Evolutionary conservation across 2,113 vertebrate species (phyloP).

Genomic region (Poeciliopsis turrubarensis): DNA sequence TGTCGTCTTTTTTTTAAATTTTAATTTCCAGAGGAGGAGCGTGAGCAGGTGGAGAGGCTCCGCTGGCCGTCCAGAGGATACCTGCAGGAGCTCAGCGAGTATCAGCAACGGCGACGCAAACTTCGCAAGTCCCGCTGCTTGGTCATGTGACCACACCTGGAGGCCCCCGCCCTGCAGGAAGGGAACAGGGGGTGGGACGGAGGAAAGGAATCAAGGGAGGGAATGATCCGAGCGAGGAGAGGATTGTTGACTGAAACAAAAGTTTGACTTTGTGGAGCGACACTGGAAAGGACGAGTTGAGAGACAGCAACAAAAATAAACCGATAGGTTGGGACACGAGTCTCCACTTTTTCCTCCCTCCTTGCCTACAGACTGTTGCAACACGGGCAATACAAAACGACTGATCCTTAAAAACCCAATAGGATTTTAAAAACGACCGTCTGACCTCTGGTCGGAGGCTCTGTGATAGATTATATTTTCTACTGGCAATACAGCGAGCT

Average conservation of each 20-base stretch:
- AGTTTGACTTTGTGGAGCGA: slow-evolving; percentile 7
- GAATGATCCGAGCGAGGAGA: not conserved
- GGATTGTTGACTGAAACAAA: not conserved
- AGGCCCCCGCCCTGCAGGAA: slow-evolving; percentile 32
- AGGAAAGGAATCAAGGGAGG: slow-evolving; percentile 1
- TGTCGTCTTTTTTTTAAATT: slow-evolving; percentile 16
- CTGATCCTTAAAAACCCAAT: slow-evolving; percentile 26
- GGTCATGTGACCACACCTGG: slow-evolving; percentile 84
- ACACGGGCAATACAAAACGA: slow-evolving; percentile 43
- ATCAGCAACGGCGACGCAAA: slow-evolving; percentile 91
- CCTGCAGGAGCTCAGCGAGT: slow-evolving; percentile 94
- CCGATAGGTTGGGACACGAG: not conserved
- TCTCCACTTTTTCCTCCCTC: slow-evolving; percentile 29
- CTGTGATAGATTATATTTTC: slow-evolving; percentile 42
- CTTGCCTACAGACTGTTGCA: slow-evolving; percentile 37
- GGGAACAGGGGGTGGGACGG: not conserved
- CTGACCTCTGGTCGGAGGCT: slow-evolving; percentile 30
- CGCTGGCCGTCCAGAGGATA: slow-evolving; percentile 94
- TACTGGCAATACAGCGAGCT: slow-evolving; percentile 33
- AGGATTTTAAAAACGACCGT: slow-evolving; percentile 35
- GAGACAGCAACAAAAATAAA: not conserved
- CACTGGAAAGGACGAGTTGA: not conserved
- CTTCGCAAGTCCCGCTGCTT: slow-evolving; percentile 89
- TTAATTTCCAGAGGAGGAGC: slow-evolving; percentile 87
- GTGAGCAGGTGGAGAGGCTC: slow-evolving; percentile 90